Conservation (phyloP, 2,888 invertebrate species). For the Ophion costatus region DNA sequence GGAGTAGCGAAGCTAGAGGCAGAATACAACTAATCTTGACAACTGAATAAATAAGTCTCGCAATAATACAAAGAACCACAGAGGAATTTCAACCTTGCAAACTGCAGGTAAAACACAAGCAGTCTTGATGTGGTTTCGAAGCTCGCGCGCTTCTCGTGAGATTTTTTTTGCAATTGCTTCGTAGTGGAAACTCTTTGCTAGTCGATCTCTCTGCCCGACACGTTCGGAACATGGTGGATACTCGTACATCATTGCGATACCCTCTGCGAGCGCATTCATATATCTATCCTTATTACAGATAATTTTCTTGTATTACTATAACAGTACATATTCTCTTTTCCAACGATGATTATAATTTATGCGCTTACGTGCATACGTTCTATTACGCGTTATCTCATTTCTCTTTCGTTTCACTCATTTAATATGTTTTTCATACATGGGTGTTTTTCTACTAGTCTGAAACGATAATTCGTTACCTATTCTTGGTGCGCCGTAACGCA, state of each 20-base stretch:
- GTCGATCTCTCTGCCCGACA: conserved; percentile 43
- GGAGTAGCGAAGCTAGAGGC: not conserved
- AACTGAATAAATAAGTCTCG: conserved; percentile 43
- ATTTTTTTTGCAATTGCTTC: conserved; percentile 52
- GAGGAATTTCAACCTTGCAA: conserved; percentile 42
- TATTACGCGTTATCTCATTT: conserved; percentile 45
- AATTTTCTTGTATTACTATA: conserved; percentile 26
- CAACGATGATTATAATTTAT: conserved; percentile 40
- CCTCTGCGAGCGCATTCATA: not conserved
- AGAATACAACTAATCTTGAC: conserved; percentile 18
- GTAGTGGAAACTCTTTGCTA: conserved; percentile 41
- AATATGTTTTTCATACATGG: conserved; percentile 1
- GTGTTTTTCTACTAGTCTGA: too few relatives aligned
- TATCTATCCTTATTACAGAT: not conserved
- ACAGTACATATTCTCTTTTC: conserved; percentile 29
- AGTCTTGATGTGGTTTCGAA: conserved; percentile 48
- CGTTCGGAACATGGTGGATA: conserved; percentile 25
- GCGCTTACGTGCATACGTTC: conserved; percentile 17
- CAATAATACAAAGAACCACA: conserved; percentile 16
- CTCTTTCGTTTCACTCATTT: conserved; percentile 50
- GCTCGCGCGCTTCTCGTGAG: conserved; percentile 16
- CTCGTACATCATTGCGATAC: conserved; percentile 28
- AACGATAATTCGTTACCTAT: too few relatives aligned
- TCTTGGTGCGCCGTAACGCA: too few relatives aligned
- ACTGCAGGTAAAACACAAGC: conserved; percentile 21